A percentile compares a stretch with the other conserved stretches of the same genome.
These are phyloP conservation scores for Entosphenus tridentatus DNA, from an alignment of 2,113 vertebrate species.

Conservation along the genomic window DNA sequence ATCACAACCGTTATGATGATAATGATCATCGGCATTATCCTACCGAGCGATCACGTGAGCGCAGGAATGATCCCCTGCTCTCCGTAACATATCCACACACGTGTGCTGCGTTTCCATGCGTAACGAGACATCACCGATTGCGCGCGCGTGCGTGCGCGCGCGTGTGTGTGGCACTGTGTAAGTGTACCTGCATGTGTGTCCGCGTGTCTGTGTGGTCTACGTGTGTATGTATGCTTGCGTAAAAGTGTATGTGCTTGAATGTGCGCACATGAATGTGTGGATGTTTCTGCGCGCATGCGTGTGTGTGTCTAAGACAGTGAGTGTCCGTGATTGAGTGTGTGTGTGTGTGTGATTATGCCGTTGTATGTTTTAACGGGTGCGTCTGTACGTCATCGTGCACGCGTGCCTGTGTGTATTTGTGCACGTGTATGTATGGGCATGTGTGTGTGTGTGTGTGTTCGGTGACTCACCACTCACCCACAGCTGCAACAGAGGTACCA, in stretches of 20 bases:
- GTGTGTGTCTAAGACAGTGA: background rate
- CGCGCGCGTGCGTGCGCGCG: no score
- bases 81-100: no score
- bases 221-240: background rate
- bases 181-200: no score
- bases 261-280: background rate
- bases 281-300: background rate
- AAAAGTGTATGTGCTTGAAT: background rate
- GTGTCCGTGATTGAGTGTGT: background rate
- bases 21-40: no score
- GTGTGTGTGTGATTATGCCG: background rate
- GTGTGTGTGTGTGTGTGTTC: slow-evolving; percentile 4
- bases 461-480: no score
- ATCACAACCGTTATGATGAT: no score
- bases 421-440: background rate
- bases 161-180: no score
- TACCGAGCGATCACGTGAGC: no score
- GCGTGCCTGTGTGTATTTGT: background rate
- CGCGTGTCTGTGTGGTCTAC: background rate
- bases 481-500: no score
- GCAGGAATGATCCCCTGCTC: no score
- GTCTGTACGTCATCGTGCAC: background rate
- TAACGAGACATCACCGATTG: no score
- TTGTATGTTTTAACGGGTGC: background rate
- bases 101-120: no score